Evolutionary conservation across 2,797 vertebrate species (phyloP), one percentile per base, ranked within the genome.

Genomic region (Triplophysa bombifrons): DNA sequence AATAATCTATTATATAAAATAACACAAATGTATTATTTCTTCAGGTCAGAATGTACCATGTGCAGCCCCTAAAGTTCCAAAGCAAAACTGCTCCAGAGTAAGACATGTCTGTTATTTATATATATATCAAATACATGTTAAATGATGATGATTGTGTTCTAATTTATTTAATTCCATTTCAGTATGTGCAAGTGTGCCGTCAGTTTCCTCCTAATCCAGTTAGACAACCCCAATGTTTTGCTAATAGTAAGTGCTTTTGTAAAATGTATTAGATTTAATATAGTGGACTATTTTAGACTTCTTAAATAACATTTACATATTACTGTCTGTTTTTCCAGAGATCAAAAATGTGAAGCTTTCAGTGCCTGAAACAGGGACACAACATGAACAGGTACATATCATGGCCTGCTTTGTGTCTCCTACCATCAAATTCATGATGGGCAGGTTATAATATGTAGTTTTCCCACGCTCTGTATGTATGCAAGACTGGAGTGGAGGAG

Each of bases 401-500:
- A 25, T 3, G 4, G 1, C 4, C 25, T 34, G 14, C 17, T 76
- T 55, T 19, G 13, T 27, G 4, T 30, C 19, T 63, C 8, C 14
- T 34, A 14, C 25, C 25, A 14, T 61, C 14, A 30, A 34, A 30
- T 5, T 69, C 16, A 60, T 27, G 27, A 38, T 46, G 13, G 30
- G 56, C 34, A 46, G 64, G 25, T 64, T 51, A 17, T 27, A 71
- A 78, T 30, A 8, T 3, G 1, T 70, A 44, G 6, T 17, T 61
- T 56, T 76, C 8, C n/a, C 13, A 60, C 68, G 20, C 7, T 84
- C 8, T 81, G 17, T 78, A 20, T 83, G 50, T 70, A 2, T 53
- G 27, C 38, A 38, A 85, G 84, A 80, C 25, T 41, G 30, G 51
- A n/a, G 76, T 90, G 66, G 92, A 95, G 25, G 81, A 67, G 13